Base-by-base conservation (phyloP, 2,113 vertebrate genomes). In the Condylura cristata region DNA sequence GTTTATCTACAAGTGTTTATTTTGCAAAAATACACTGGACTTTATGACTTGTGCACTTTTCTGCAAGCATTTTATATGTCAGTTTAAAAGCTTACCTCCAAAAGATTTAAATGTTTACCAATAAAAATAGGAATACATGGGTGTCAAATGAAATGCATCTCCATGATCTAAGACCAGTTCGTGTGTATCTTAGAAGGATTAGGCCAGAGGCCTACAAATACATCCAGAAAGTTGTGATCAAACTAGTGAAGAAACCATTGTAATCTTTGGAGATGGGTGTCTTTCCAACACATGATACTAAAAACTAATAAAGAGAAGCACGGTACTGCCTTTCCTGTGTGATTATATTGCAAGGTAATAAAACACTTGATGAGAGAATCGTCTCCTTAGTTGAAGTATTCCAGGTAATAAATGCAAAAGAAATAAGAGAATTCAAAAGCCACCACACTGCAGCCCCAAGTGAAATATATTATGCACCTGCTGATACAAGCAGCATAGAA, bases 381-480 rank as follows among this genome's bases (percentile, higher is more conserved):
- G 83, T 90, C 24, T 89, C 63, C 58, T 85, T 48, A 74, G 34
- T 48, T 76, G 46, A 85, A 90, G 70, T 74, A 41, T 63, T 72
- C 28, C 71, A 66, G 34, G 48, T 60, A 91, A 72, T 53, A 74
- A 95, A 87, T 85, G 34, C 20, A 92, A 87, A 89, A 48, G 22
- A 28, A 81, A 53, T 53, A 75, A 66, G 0, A 72, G 48, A 92
- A 80, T 76, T 71, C 1, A 39, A 78, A 51, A 79, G 10, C 46
- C 9, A 18, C 32, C 9, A 6, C 48, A 76, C 2, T 39, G 41
- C 11, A 86, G 14, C 4, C 39, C 6, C 0, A 74, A 66, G 30
- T 46, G 41, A 37, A 80, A 61, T 56, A 66, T 74, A 28, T 60
- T 8, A 6, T 26, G 12, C 61, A 22, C 37, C 58, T 78, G 30